phyloP scores from a whole-genome alignment of 2,797 vertebrate genomes.

The Myioborus miniatus region DNA sequence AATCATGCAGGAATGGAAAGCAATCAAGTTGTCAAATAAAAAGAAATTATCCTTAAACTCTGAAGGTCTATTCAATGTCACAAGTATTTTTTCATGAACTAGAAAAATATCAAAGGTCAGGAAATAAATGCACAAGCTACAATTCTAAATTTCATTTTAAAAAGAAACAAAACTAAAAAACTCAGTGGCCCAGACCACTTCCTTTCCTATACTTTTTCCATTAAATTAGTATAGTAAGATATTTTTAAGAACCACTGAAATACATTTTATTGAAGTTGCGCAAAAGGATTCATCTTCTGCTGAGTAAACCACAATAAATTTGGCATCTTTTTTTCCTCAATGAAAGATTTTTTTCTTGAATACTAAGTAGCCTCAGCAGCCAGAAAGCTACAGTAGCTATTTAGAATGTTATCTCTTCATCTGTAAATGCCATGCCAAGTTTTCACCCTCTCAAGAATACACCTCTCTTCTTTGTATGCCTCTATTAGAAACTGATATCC shows the following conservation, averaged over 20 bases:
- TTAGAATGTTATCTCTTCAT: not conserved
- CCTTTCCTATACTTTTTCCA: not conserved
- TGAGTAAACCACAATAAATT: not conserved
- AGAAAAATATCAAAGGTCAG: not conserved
- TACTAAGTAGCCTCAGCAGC: not conserved
- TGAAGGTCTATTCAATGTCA: not conserved
- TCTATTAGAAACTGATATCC: not conserved
- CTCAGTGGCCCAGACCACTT: not conserved
- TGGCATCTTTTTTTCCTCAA: not conserved
- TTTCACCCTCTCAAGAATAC: not conserved
- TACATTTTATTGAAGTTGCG: not conserved
- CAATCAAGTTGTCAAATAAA: not conserved
- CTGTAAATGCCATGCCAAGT: not conserved
- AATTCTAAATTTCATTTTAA: not conserved
- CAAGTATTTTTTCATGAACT: not conserved
- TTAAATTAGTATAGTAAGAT: not conserved
- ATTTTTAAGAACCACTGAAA: not conserved
- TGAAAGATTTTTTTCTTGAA: not conserved
- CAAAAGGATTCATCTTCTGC: not conserved
- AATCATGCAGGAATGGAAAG: not conserved
- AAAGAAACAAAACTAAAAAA: not conserved
- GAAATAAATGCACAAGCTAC: not conserved
- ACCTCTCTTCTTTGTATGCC: not conserved
- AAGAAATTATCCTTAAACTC: not conserved
- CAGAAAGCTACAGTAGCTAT: not conserved